Conservation (phyloP, 2,888 invertebrate species). For the Cataglyphis albicans region DNA sequence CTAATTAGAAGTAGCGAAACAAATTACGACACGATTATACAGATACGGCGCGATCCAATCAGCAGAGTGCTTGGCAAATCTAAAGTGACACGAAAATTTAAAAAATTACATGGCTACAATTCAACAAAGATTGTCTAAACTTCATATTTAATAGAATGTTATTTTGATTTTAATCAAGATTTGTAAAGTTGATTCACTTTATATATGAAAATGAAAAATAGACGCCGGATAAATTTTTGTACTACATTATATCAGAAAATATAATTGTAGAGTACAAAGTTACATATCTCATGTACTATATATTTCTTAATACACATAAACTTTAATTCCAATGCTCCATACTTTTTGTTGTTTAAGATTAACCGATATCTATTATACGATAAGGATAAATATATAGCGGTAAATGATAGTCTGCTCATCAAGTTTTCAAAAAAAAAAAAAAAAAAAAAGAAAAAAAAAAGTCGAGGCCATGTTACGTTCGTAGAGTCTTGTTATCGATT, state of each 20-base stretch:
- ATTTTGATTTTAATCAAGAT: neutral
- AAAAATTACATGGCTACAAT: neutral
- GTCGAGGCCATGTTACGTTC: neutral
- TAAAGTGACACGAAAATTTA: neutral
- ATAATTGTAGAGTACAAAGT: neutral
- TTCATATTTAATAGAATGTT: neutral
- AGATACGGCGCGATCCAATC: neutral
- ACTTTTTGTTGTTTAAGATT: neutral
- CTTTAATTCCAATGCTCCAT: neutral
- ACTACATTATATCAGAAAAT: neutral
- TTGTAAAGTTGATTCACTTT: neutral
- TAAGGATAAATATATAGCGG: neutral
- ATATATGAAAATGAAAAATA: neutral
- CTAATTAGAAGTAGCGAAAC: slow-evolving; percentile 8
- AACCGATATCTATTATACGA: neutral
- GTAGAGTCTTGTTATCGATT: slow-evolving; percentile 4
- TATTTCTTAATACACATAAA: neutral
- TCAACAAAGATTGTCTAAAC: neutral
- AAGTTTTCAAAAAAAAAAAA: neutral
- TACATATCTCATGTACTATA: neutral
- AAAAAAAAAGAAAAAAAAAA: slow-evolving; percentile 6
- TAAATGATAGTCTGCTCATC: neutral
- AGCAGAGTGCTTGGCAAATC: neutral
- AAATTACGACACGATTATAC: neutral
- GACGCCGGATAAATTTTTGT: neutral